These are phyloP conservation scores for Ceyx margarethae DNA, from an alignment of 2,113 vertebrate genomes.

Conservation along the genomic window DNA sequence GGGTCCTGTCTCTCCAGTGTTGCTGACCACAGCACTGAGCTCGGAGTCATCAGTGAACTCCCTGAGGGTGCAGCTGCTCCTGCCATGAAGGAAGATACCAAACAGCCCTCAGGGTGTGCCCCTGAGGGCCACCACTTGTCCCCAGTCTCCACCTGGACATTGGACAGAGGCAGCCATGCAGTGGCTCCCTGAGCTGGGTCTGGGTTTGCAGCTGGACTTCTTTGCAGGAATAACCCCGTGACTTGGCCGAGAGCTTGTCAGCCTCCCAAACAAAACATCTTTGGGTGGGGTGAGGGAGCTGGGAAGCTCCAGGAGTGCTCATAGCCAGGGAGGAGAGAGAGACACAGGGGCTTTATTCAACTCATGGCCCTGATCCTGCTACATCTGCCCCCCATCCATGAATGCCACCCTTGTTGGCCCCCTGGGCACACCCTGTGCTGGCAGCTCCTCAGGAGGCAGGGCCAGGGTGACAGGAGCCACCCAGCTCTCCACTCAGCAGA, in stretches of 20 bases:
- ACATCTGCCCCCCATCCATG: not conserved
- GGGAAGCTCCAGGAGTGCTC: fast-evolving
- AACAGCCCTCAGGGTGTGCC: not conserved
- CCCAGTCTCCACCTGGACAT: not conserved
- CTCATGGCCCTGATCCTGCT: fast-evolving
- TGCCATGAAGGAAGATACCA: not conserved
- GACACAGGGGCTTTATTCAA: constrained; percentile 30
- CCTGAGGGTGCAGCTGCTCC: not conserved
- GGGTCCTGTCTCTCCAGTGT: too few species aligned
- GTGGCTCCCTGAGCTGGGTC: not conserved
- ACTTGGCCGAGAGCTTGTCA: not conserved
- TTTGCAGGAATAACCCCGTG: fast-evolving
- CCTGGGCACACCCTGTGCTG: not conserved
- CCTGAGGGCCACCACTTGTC: not conserved
- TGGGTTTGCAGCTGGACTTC: not conserved
- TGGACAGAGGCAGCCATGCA: fast-evolving
- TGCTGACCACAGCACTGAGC: too few species aligned
- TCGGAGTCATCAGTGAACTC: too few species aligned
- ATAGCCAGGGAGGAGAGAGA: not conserved
- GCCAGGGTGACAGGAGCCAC: not conserved
- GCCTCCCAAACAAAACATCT: fast-evolving
- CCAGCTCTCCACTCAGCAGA: not conserved
- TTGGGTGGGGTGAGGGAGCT: not conserved
- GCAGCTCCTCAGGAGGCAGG: not conserved
- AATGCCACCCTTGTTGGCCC: not conserved